These are phyloP conservation scores for Kryphioiulus occultus DNA, from an alignment of 2,888 invertebrate genomes.

Conservation along the genomic window DNA sequence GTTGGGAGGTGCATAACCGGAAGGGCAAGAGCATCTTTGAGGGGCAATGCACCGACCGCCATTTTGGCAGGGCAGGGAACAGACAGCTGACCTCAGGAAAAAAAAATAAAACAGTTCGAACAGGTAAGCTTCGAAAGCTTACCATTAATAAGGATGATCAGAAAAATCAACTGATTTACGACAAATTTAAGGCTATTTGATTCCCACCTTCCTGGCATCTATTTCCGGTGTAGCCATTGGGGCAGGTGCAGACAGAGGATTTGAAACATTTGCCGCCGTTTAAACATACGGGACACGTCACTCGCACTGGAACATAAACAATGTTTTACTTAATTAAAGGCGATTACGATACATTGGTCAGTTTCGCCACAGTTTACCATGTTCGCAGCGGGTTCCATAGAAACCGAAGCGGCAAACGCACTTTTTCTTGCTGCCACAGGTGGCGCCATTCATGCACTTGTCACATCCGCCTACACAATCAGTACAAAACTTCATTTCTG, in stretches of 20 bases:
- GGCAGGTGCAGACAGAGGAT: conserved; percentile 49
- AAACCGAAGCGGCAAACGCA: conserved; percentile 47
- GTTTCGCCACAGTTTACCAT: conserved; percentile 13
- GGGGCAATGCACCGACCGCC: conserved; percentile 52
- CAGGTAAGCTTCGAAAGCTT: background rate
- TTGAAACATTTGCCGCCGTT: conserved; percentile 51
- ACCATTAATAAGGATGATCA: background rate
- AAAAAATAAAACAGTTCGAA: background rate
- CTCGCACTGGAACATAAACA: background rate
- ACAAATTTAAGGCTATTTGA: background rate
- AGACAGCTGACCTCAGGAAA: conserved; percentile 35
- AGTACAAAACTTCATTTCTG: background rate
- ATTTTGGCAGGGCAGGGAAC: conserved; percentile 49
- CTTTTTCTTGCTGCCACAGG: conserved; percentile 33
- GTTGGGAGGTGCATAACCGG: conserved; percentile 42
- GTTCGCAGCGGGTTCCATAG: conserved; percentile 47
- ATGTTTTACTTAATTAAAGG: background rate
- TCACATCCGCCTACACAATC: conserved; percentile 31
- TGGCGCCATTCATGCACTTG: conserved; percentile 49
- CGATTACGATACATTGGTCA: too few species aligned
- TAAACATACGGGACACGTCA: conserved; percentile 46
- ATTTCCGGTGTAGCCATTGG: conserved; percentile 44
- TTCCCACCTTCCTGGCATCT: conserved; percentile 50
- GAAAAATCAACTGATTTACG: background rate
- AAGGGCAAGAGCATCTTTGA: conserved; percentile 47